Evolutionary conservation across 2,797 vertebrate genomes (phyloP).

Genomic region (Diglossa cyanea): DNA sequence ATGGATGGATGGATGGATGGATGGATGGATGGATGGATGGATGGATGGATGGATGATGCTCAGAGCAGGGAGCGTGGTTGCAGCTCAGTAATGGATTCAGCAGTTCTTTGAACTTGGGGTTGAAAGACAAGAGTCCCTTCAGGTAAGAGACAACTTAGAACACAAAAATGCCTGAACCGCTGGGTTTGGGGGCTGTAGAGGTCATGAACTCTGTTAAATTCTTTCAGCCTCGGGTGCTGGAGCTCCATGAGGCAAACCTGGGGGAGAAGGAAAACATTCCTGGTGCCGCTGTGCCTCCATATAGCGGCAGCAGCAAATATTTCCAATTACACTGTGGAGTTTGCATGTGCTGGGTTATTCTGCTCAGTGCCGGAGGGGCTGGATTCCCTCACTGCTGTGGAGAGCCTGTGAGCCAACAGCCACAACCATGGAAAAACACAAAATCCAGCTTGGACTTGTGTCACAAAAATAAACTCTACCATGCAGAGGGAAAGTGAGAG

Average conservation of each 20-base stretch:
- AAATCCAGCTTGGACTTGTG: neutral
- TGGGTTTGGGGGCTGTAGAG: neutral
- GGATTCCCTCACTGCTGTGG: neutral
- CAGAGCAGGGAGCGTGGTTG: neutral
- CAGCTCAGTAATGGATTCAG: neutral
- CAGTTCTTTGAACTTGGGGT: neutral
- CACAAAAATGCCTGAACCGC: neutral
- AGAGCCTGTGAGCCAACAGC: neutral
- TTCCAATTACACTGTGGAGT: conserved; percentile 41
- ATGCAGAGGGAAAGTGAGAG: accelerated
- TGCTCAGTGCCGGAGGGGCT: neutral
- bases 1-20: neutral
- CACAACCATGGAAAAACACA: neutral
- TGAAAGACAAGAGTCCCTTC: neutral
- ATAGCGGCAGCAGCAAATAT: conserved; percentile 20
- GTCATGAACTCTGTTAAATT: conserved; percentile 19
- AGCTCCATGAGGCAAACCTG: neutral
- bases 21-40: no score
- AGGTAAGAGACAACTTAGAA: neutral
- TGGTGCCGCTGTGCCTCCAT: neutral
- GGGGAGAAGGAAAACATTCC: conserved; percentile 37
- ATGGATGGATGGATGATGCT: neutral
- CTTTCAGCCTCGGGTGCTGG: neutral
- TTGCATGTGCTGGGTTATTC: neutral
- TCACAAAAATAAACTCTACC: neutral